Conservation (phyloP, 2,113 vertebrate genomes). For the Hoplias malabaricus region DNA sequence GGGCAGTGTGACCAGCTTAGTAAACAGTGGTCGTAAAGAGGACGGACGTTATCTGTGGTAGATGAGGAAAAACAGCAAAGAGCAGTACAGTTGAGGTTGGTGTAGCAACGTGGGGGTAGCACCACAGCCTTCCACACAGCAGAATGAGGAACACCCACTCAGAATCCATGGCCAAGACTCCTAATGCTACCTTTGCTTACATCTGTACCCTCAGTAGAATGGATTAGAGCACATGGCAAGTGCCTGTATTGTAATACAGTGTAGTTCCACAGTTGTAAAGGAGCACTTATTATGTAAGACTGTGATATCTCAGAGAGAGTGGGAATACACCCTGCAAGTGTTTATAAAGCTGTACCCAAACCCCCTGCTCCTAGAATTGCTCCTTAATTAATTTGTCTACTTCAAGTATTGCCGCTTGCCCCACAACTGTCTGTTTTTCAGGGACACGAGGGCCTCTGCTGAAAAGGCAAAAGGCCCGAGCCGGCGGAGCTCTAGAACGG, state of each 20-base stretch:
- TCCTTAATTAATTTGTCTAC: background rate
- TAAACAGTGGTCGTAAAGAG: constrained; percentile 66
- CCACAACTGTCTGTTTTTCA: constrained; percentile 59
- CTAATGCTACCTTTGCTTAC: too few species aligned
- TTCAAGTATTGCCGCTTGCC: constrained; percentile 5
- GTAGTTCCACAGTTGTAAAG: constrained; percentile 44
- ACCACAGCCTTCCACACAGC: too few species aligned
- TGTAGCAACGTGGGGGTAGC: too few species aligned
- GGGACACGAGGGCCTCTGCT: constrained; percentile 81
- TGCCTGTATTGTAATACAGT: too few species aligned
- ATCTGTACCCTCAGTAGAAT: too few species aligned
- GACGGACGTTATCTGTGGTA: constrained; percentile 76
- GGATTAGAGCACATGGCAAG: too few species aligned
- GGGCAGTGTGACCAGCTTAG: constrained; percentile 62
- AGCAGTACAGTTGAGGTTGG: too few species aligned
- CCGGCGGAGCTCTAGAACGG: constrained; percentile 90
- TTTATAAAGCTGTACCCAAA: background rate
- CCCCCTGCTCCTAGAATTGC: background rate
- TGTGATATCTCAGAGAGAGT: constrained; percentile 26
- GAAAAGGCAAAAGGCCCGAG: constrained; percentile 93
- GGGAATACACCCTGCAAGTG: background rate
- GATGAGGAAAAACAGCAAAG: constrained; percentile 79
- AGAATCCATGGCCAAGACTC: too few species aligned
- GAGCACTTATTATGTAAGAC: background rate
- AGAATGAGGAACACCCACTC: too few species aligned